These are phyloP conservation scores for Umimayanthus kanabou DNA, from an alignment of 92 coral and sea anemone species.

Conservation along the genomic window DNA sequence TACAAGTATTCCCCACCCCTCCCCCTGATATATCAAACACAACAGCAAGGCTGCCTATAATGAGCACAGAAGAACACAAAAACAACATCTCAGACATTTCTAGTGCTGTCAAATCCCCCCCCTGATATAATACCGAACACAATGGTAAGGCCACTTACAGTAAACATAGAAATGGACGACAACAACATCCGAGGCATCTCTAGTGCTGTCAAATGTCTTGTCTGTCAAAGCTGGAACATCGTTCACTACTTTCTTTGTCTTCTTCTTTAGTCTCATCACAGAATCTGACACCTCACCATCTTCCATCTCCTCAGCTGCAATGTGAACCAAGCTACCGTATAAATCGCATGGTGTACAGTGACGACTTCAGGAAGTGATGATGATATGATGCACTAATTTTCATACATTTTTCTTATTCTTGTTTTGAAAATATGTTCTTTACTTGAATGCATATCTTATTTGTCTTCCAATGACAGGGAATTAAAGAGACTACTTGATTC, in stretches of 20 bases:
- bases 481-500: no score
- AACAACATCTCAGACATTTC: no score
- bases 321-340: conserved; percentile 4
- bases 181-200: conserved; percentile 60
- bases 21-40: no score
- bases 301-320: conserved; percentile 88
- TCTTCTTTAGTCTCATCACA: conserved; percentile 51
- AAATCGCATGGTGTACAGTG: neutral
- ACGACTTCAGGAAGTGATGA: neutral
- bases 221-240: conserved; percentile 92
- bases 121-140: no score
- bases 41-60: neutral
- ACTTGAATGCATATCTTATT: no score
- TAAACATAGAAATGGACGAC: conserved; percentile 90
- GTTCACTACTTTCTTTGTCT: conserved; percentile 43
- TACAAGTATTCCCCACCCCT: no score
- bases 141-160: conserved; percentile 52
- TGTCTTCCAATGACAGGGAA: no score
- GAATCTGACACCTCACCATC: conserved; percentile 93
- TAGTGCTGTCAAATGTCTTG: conserved; percentile 76
- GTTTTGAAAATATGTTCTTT: no score
- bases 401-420: no score
- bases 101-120: no score
- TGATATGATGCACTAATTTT: no score
- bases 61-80: no score